Base-by-base conservation (phyloP, 2,113 vertebrate species). In the Oryzias celebensis region DNA sequence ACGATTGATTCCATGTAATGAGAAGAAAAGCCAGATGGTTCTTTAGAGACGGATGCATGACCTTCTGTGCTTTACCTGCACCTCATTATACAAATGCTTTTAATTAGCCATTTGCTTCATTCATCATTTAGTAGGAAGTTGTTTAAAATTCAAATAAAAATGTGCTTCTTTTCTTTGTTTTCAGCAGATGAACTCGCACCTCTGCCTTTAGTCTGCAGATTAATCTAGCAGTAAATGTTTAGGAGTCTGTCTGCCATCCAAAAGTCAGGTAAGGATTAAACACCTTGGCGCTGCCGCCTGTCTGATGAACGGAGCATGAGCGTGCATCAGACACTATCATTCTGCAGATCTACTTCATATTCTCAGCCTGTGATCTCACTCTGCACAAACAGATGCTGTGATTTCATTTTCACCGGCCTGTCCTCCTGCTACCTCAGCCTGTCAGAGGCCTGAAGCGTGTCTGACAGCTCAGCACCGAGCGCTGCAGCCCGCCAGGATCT, bases 391-490 rank as follows among this genome's bases (percentile, higher is more conserved):
- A 84, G 79, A 72, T 44, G 53, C 73, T 72, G 82, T 54, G 78
- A 81, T 76, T 75, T 84, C 71, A 86, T 87, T 88, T 85, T 75
- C 57, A 3, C 69, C 67, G 53, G 73, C 72, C 77, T 75, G 75
- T 85, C 68, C 61, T 83, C 77, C 79, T 26, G 76, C 68, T 77
- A 47, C 75, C n/a, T 4, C 58, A 66, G 80, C 52, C 75, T 72
- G 85, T 87, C 85, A 81, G 87, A 78, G 73, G 80, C 83, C 81
- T 54, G 73, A 66, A 78, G 87, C 62, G 69, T 75, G 47, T 85
- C 86, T 86, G 85, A 88, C 83, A 83, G 83, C 80, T 68, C 79
- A 60, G 80, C 71, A 66, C 53, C 5, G n/a, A 58, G 70, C 81
- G 14, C 82, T 28, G 63, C 84, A 74, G 78, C 73, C 69, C 54